Evolutionary conservation across 2,113 vertebrate genomes (phyloP).

Genomic region (Tachysurus fulvidraco): DNA sequence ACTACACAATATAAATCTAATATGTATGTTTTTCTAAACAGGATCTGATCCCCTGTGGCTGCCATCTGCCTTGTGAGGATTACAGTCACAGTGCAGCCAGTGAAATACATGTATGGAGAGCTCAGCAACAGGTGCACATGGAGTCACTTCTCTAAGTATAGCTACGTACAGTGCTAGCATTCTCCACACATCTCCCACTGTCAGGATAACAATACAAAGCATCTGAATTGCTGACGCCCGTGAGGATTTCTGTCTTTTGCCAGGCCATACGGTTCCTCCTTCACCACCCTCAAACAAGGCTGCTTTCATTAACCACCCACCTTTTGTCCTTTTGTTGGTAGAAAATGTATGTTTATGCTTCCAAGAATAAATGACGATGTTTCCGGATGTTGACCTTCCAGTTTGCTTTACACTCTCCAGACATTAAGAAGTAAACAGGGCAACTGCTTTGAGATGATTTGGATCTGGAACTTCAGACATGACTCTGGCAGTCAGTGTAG

Average conservation of each 20-base stretch:
- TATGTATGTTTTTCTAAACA: conserved; percentile 14
- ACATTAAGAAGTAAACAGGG: background rate
- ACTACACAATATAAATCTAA: background rate
- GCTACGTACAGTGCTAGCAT: conserved; percentile 30
- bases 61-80: conserved; percentile 20
- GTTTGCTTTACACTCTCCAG: background rate
- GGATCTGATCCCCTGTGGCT: conserved; percentile 36
- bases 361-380: background rate
- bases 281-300: background rate
- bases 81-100: conserved; percentile 8
- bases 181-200: conserved; percentile 32
- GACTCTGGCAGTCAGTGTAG: conserved; percentile 1
- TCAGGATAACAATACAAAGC: conserved; percentile 48
- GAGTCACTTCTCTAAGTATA: conserved; percentile 57
- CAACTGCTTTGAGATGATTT: background rate
- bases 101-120: conserved; percentile 42
- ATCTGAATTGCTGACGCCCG: conserved; percentile 29
- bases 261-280: background rate
- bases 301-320: background rate
- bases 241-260: background rate
- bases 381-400: background rate
- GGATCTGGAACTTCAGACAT: background rate
- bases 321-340: background rate
- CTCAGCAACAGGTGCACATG: conserved; percentile 56
- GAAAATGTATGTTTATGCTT: background rate